phyloP scores from a whole-genome alignment of 2,113 vertebrate genomes.

The Pteropus alecto region DNA sequence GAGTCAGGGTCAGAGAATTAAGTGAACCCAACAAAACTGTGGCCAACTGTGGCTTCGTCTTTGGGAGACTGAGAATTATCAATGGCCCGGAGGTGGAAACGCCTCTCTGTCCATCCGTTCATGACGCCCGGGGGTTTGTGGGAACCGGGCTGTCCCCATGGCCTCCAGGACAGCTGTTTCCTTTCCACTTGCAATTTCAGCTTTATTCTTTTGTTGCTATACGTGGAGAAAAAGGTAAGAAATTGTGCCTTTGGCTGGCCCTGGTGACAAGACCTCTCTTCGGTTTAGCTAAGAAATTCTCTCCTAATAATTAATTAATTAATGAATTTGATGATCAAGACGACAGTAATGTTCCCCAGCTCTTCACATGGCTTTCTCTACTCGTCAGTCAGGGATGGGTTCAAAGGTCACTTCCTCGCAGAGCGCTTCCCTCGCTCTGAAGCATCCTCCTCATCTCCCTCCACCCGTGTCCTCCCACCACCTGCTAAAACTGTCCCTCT shows the following conservation, averaged over 20 bases:
- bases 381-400: neutral
- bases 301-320: no score
- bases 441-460: accelerated
- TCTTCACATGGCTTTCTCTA: neutral
- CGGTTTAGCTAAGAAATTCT: neutral
- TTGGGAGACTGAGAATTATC: neutral
- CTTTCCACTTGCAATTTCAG: neutral
- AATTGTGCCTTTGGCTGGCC: neutral
- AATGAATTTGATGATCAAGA: neutral
- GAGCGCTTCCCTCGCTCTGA: neutral
- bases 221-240: neutral
- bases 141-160: neutral
- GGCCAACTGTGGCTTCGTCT: neutral
- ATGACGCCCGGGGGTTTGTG: no score
- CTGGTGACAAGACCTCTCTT: neutral
- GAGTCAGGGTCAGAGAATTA: constrained; percentile 5
- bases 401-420: neutral
- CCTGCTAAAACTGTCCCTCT: accelerated
- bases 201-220: neutral
- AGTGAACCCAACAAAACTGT: neutral
- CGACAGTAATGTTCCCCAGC: neutral
- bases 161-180: neutral
- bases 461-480: accelerated
- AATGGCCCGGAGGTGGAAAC: neutral
- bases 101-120: neutral